Evolutionary conservation across 23 tunicate genomes (phyloP), one percentile per base, ranked within the genome.

Genomic region (Oikopleura albicans): DNA sequence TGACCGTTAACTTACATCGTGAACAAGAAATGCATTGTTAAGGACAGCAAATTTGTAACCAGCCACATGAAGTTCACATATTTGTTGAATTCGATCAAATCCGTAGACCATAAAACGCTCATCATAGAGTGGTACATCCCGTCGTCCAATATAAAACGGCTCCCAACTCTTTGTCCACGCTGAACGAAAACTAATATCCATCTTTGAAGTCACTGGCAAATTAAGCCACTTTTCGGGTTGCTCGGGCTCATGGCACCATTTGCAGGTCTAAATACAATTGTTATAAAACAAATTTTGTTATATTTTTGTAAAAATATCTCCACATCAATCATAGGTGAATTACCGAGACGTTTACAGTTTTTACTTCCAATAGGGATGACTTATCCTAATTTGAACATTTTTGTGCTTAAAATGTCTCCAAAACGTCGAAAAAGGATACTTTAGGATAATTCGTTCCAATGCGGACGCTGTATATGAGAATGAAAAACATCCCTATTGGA

Each of bases 131-230:
- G 99, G 99, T 27, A 95, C 99, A 40, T 41, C 75, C 12, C 96
- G 86, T 37, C 84, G 83, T 1, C 92, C 88, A 57, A 95, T 88
- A 76, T 95, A 95, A 40, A 95, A 95, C 0, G 99, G 99, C 76
- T 95, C 99, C 99, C 99, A 95, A 76, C 99, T 95, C 37, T 71
- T 71, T 71, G 89, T 91, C 99, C 99, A 95, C n/a, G 84, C 90
- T 33, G 97, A 91, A 0, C 56, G 57, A 66, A 88, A 95, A 12
- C 97, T 91, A 28, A 95, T 84, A 1, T 91, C 91, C 75, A 95
- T 84, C 1, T 84, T 41, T 0, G 83, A 33, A 4, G 40, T 40
- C 88, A 83, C 85, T 31, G 91, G 98, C 0, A 88, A 38, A 33
- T 66, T 66, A 40, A 84, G 87, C 99, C 99, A 95, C 1, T 38